Evolutionary conservation across 2,113 vertebrate genomes (phyloP).

Genomic region (Labrus mixtus): DNA sequence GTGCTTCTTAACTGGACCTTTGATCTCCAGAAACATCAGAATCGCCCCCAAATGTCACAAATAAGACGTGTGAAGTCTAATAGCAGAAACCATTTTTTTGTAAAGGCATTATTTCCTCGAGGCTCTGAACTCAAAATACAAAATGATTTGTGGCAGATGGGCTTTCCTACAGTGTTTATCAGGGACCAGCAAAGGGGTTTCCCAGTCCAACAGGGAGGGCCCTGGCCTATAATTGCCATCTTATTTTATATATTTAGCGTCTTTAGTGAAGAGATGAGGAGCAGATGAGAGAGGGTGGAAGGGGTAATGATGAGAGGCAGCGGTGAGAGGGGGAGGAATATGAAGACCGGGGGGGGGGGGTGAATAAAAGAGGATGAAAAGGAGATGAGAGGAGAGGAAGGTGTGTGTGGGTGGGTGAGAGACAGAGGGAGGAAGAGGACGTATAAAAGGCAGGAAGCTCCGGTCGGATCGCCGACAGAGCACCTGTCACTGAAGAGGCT

Average conservation of each 20-base stretch:
- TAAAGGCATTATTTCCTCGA: neutral
- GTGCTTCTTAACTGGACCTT: slow-evolving; percentile 1
- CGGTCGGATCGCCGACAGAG: slow-evolving; percentile 65
- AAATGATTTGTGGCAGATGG: neutral
- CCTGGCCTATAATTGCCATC: slow-evolving; percentile 64
- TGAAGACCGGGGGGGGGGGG: neutral
- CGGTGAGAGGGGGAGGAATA: slow-evolving; percentile 45
- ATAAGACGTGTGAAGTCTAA: too few species aligned
- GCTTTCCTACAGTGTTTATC: slow-evolving; percentile 33
- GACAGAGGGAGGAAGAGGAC: slow-evolving; percentile 65
- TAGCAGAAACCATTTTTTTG: neutral
- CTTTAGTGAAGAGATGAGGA: slow-evolving; percentile 26
- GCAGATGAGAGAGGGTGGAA: slow-evolving; percentile 17
- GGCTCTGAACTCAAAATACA: slow-evolving; percentile 12
- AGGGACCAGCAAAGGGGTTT: slow-evolving; percentile 31
- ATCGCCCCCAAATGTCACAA: neutral
- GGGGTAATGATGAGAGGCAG: slow-evolving; percentile 54
- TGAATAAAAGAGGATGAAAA: slow-evolving; percentile 67
- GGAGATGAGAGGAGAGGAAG: slow-evolving; percentile 57
- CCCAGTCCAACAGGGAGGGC: slow-evolving; percentile 29
- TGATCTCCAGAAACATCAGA: slow-evolving; percentile 10
- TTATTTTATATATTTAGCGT: slow-evolving; percentile 58
- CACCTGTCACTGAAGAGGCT: slow-evolving; percentile 80
- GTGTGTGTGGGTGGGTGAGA: slow-evolving; percentile 15
- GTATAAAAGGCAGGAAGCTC: slow-evolving; percentile 76